Percentiles rank a stretch among this genome's conserved stretches.
Evolutionary conservation across 2,797 vertebrate genomes (phyloP).

Genomic region (Carcharodon carcharias): DNA sequence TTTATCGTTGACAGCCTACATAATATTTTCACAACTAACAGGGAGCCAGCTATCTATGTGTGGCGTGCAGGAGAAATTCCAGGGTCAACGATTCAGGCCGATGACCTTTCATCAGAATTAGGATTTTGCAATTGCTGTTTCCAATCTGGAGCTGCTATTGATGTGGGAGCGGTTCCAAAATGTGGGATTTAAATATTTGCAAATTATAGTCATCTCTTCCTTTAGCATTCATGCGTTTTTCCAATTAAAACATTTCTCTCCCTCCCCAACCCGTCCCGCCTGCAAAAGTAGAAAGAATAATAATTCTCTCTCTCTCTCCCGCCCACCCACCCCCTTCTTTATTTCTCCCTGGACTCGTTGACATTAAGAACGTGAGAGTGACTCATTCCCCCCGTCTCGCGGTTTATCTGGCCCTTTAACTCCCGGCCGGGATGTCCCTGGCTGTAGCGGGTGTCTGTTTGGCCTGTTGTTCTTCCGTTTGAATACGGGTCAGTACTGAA

Average conservation of each 20-base stretch:
- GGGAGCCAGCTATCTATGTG: too few relatives aligned
- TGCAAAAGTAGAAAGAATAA: not conserved
- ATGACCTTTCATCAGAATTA: not conserved
- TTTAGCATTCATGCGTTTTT: not conserved
- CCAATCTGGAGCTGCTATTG: not conserved
- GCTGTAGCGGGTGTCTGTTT: not conserved
- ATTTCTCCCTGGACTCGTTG: not conserved
- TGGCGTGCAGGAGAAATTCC: not conserved
- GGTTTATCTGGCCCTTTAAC: not conserved
- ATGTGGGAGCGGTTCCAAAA: not conserved
- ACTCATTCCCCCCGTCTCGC: too few relatives aligned
- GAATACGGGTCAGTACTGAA: not conserved
- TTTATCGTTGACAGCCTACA: not conserved
- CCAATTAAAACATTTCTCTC: not conserved
- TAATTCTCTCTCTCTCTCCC: not conserved
- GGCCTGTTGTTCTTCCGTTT: not conserved
- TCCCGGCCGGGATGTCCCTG: not conserved
- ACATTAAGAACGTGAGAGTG: not conserved
- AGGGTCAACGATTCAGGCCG: too few relatives aligned
- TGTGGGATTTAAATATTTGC: not conserved
- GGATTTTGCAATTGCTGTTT: not conserved
- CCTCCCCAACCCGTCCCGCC: not conserved
- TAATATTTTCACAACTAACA: not conserved
- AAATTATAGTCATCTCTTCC: not conserved
- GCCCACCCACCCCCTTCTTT: too few relatives aligned